phyloP scores from a whole-genome alignment of 2,797 vertebrate species.

The Pseudochaenichthys georgianus region DNA sequence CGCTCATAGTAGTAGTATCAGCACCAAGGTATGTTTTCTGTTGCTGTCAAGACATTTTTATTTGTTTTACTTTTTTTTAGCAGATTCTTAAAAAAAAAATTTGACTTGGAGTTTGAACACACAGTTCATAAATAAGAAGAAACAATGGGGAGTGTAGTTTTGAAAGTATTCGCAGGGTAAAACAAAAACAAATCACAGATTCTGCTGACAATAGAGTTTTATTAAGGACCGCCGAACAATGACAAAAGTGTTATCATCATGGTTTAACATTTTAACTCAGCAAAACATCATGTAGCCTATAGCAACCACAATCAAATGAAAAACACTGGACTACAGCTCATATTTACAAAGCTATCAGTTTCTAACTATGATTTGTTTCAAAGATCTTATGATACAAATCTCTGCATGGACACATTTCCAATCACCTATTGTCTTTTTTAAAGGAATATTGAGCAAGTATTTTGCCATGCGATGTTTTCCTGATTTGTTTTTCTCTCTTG shows the following conservation, averaged over 20 bases:
- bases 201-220: background rate
- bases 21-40: slow-evolving; percentile 47
- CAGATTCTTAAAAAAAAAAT: slow-evolving; percentile 18
- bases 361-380: too few species aligned
- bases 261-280: too few species aligned
- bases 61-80: background rate
- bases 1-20: slow-evolving; percentile 43
- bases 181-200: slow-evolving; percentile 8
- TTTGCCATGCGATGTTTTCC: background rate
- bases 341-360: too few species aligned
- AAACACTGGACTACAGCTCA: too few species aligned
- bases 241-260: too few species aligned
- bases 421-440: background rate
- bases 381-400: background rate
- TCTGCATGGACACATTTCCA: background rate
- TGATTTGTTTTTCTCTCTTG: background rate
- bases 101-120: slow-evolving; percentile 6
- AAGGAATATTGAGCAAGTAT: background rate
- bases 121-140: background rate
- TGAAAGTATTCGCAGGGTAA: background rate
- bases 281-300: too few species aligned
- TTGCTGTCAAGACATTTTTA: slow-evolving; percentile 40
- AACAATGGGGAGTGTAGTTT: background rate
- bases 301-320: too few species aligned
- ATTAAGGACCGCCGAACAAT: too few species aligned